Evolutionary conservation across 2,888 invertebrate species (phyloP), one percentile per base, ranked within the genome.

Genomic region (Chloromyia formosa): DNA sequence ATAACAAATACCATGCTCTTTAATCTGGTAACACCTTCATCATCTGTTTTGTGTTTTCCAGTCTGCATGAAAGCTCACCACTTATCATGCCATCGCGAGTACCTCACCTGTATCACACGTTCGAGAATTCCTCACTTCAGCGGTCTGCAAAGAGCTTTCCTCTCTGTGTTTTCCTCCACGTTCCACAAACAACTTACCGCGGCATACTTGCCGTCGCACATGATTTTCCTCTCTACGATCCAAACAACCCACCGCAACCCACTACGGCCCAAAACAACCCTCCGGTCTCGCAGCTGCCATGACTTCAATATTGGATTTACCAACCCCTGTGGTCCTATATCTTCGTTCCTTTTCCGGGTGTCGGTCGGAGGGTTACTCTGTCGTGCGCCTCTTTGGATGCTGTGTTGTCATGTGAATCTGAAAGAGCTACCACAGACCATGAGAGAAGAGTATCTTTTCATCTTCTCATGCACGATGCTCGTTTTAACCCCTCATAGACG

Each of bases 21-120:
- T n/a, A n/a, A 7, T 35, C 27, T 35, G 27, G 27, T 7, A 35
- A 7, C 27, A 4, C 27, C 27, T 4, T 35, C 27, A 35, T 35
- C 27, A 35, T 2, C 3, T 35, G 27, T 35, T 35, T n/a, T 35
- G 7, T 35, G 27, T 5, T 45, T 49, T 66, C 40, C 45, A 66
- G 45, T 49, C 66, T 66, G 66, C 66, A 45, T 7, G 7, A 66
- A 66, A 66, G 66, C 66, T 66, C 20, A 35, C 27, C 7, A 62
- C 40, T 16, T n/a, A 35, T 35, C 27, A 7, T 35, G 27, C 27
- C 7, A 35, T 35, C 27, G 27, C 27, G 7, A 35, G 27, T n/a
- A n/a, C n/a, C n/a, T n/a, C n/a, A n/a, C n/a, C n/a, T n/a, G n/a
- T n/a, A n/a, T n/a, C 27, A 4, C 7, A 35, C 42, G n/a, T 16